Evolutionary conservation across 2,113 vertebrate species (phyloP), one percentile per base, ranked within the genome.

Genomic region (Entosphenus tridentatus): DNA sequence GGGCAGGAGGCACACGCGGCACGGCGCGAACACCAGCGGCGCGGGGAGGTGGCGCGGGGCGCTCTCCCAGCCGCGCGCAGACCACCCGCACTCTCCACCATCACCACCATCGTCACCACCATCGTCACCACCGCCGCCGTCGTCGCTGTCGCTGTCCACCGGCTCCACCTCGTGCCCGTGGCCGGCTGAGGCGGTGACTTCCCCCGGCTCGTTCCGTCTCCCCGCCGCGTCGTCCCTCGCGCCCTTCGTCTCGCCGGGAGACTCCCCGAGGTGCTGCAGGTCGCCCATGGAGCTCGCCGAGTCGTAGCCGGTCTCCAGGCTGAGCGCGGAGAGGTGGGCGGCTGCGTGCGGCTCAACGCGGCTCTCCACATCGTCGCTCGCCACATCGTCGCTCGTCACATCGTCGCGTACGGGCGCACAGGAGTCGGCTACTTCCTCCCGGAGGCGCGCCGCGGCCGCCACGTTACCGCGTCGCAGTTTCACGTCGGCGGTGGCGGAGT

Each of bases 1-100:
- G 69, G 81, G 78, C 72, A 90, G 86, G 76, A 97, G 79, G 78
- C 93, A 96, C 77, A 96, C 85, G 71, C 88, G 85, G 78, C 93
- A 97, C 72, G 80, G 81, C 70, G 84, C 77, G 73, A 84, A 71
- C 72, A 82, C 76, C 69, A 81, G 76, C 70, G 80, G 76, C 71
- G 74, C 62, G n/a, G 10, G 62, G 21, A 65, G 8, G n/a, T 65
- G n/a, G 9, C 10, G n/a, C 21, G 62, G 8, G n/a, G n/a, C 62
- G 21, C 9, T 21, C 21, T n/a, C n/a, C n/a, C 21, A n/a, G 16
- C 16, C 58, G 21, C 10, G n/a, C n/a, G 21, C 10, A 65, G 21
- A n/a, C 21, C 21, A n/a, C 10, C 10, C n/a, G 62, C 62, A 16
- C 21, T n/a, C 21, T 16, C 21, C 62, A 65, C 62, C 21, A 21